Evolutionary conservation across 2,113 vertebrate species (phyloP), one percentile per base, ranked within the genome.

Genomic region (Catagonus wagneri): DNA sequence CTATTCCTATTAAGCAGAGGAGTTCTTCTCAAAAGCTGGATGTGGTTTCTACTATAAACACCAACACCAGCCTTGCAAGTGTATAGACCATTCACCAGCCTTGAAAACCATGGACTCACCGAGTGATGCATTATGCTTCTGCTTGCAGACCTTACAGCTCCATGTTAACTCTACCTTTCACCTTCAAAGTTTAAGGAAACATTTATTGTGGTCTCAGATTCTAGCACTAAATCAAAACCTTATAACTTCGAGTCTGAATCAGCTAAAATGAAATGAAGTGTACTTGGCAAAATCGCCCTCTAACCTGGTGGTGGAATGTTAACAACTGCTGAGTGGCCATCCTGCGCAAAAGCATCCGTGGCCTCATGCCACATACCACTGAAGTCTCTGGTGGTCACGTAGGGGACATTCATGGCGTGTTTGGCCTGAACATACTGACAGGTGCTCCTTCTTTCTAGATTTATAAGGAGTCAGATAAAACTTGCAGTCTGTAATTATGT

Each of bases 101-200:
- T 20, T 13, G 61, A 32, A 44, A 66, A 68, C 56, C 75, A 56
- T 6, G 50, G n/a, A 65, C 71, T 71, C 60, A 39, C 19, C 19
- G 12, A 60, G 34, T 25, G 29, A 87, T 34, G 54, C 34, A 22
- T 75, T 65, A 4, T 11, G 29, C 23, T 86, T 80, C 34, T 29
- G 5, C 61, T 12, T 12, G 29, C 9, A 74, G 34, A 96, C 15
- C 34, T 58, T 22, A 36, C 20, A 71, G 63, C 66, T 74, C 29
- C 20, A 17, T 84, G 89, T 61, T 61, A 66, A 63, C 23, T 50
- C 74, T 60, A 63, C 22, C 76, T 85, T 93, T 74, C 60, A 92
- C 83, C 83, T 65, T 92, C 61, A 76, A 60, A 80, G 29, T 92
- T 95, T 68, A 95, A 88, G 76, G 63, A 58, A n/a, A 72, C 65